Conservation (phyloP, 2,888 invertebrate genomes). For the Sarcophaga rosellei region DNA sequence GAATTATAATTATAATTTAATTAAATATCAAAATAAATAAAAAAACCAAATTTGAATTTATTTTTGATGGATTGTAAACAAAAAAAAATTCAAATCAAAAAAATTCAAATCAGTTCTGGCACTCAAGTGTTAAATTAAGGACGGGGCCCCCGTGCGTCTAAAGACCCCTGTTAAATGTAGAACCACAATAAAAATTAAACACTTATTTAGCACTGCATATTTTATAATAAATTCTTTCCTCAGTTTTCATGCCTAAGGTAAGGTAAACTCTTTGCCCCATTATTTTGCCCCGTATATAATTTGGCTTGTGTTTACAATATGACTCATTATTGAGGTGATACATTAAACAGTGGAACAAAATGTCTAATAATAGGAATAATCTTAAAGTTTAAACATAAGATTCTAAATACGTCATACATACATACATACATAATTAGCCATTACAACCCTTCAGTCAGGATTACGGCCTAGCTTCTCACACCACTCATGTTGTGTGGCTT, state of each 20-base stretch:
- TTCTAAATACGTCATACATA: too few relatives aligned
- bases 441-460: too few relatives aligned
- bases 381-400: too few relatives aligned
- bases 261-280: background rate
- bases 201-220: background rate
- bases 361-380: background rate
- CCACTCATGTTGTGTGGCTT: too few relatives aligned
- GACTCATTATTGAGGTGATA: background rate
- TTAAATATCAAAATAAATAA: background rate
- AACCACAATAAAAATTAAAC: conserved; percentile 4
- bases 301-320: background rate
- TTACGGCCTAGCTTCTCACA: too few relatives aligned
- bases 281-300: background rate
- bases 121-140: background rate
- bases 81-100: background rate
- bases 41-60: background rate
- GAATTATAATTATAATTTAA: background rate
- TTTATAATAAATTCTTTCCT: background rate
- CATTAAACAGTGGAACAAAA: background rate
- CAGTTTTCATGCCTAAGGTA: background rate
- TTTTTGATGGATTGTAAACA: background rate
- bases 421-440: too few relatives aligned
- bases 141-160: background rate
- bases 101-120: background rate
- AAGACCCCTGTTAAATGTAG: background rate